Base-by-base conservation (phyloP, 1,140 invertebrate species). In the Pinna nobilis region DNA sequence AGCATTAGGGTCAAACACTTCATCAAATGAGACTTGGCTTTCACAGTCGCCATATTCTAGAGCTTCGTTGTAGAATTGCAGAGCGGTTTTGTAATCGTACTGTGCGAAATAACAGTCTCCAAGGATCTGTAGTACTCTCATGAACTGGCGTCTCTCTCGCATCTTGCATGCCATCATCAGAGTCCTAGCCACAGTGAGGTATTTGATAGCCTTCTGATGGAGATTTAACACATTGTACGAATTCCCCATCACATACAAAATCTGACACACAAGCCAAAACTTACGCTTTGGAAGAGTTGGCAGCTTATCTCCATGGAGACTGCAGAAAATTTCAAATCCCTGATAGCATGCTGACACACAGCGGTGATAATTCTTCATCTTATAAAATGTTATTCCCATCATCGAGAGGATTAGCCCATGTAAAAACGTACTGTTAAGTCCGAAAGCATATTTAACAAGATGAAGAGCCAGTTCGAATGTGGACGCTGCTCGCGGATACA, bases 91-190 rank as follows among this genome's bases (percentile, higher is more conserved):
- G 76, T 87, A 85, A 53, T 87, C 85, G 66, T 87, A 85, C 69
- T 85, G 82, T 18, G 84, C 85, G 78, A 86, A 85, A 44, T 86
- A 86, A 68, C 84, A 87, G 57, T 87, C 85, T 6, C 85, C 86
- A 5, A 86, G 79, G 35, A 85, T 84, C 70, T 87, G 83, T 13
- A 87, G 70, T 30, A 86, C 83, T 63, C 84, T 60, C 82, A 87
- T 85, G 57, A 82, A 82, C 64, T 86, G 85, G 35, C 84, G 67
- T 32, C 80, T 72, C 55, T 87, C 85, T 39, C 82, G 66, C 28
- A 77, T 74, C 50, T 78, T 80, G 13, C 79, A 80, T 35, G 84
- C 81, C 70, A 78, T 80, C 81, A 86, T 83, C 23, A 87, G 63
- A 25, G 81, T 78, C 39, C 83, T 69, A 23, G 81, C 86, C 53